A percentile compares a stretch with the other conserved stretches of the same genome.
Conservation (phyloP, 2,888 invertebrate genomes). For the Axea sp. region DNA sequence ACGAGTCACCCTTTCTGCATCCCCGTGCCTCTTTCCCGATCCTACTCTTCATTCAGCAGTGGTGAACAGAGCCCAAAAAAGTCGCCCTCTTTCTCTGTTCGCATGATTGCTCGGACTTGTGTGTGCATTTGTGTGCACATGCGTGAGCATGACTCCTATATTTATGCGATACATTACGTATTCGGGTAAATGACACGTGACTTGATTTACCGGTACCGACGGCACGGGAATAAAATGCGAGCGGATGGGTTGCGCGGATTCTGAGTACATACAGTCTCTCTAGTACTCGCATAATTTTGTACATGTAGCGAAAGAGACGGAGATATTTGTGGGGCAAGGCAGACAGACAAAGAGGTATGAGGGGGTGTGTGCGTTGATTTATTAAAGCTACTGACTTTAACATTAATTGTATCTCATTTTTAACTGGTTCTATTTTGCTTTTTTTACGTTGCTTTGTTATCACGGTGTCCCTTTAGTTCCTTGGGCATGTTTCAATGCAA, state of each 20-base stretch:
- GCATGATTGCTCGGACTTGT: conserved; percentile 60
- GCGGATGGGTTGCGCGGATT: conserved; percentile 73
- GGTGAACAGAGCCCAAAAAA: conserved; percentile 64
- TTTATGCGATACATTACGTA: conserved; percentile 71
- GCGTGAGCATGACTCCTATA: conserved; percentile 62
- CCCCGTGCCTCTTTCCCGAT: not conserved
- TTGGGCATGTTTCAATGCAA: conserved; percentile 35
- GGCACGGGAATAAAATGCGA: conserved; percentile 72
- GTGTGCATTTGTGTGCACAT: conserved; percentile 59
- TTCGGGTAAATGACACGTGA: conserved; percentile 77
- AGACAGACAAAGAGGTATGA: not conserved
- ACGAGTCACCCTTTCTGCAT: not conserved
- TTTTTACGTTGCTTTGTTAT: conserved; percentile 19
- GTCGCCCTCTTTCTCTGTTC: conserved; percentile 60
- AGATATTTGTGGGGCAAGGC: not conserved
- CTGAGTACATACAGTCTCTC: conserved; percentile 66
- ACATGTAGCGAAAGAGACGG: conserved; percentile 34
- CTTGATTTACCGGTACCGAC: conserved; percentile 75
- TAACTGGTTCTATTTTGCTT: conserved; percentile 21
- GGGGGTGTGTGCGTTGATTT: conserved; percentile 23
- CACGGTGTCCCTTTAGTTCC: conserved; percentile 28
- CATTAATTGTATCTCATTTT: conserved; percentile 57
- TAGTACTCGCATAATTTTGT: conserved; percentile 47
- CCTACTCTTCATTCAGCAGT: conserved; percentile 21
- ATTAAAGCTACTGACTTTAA: conserved; percentile 21